Percentiles rank a stretch among this genome's conserved stretches.
Evolutionary conservation across 2,797 vertebrate species (phyloP).

Genomic region (Hippoglossus hippoglossus): DNA sequence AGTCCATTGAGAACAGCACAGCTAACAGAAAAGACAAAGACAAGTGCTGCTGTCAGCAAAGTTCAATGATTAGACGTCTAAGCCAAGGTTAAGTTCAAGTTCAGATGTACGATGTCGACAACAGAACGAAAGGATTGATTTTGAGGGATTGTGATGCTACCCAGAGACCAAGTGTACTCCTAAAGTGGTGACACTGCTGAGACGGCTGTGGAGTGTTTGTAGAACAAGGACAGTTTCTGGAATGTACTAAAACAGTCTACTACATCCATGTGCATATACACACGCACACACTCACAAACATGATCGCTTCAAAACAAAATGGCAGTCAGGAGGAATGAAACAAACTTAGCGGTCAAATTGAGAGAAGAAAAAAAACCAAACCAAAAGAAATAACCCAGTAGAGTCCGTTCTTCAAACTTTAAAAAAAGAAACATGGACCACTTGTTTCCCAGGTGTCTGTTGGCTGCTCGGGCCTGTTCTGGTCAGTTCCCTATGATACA

Average conservation of each 20-base stretch:
- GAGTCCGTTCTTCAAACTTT: slow-evolving; percentile 62
- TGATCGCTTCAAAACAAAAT: slow-evolving; percentile 51
- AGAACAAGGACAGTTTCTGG: slow-evolving; percentile 79
- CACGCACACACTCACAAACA: slow-evolving; percentile 44
- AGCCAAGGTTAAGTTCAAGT: slow-evolving; percentile 64
- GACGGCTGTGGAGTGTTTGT: slow-evolving; percentile 60
- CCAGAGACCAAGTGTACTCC: slow-evolving; percentile 55
- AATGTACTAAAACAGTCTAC: slow-evolving; percentile 86
- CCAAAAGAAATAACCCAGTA: too few species aligned
- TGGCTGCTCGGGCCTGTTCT: slow-evolving; percentile 62
- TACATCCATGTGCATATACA: slow-evolving; percentile 70
- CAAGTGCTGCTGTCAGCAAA: slow-evolving; percentile 63
- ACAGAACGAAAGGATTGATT: slow-evolving; percentile 48
- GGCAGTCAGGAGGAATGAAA: slow-evolving; percentile 57
- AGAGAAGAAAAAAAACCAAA: slow-evolving; percentile 32
- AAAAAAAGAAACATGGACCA: slow-evolving; percentile 43
- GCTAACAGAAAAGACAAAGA: slow-evolving; percentile 67
- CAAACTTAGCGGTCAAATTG: slow-evolving; percentile 26
- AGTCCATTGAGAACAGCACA: slow-evolving; percentile 69
- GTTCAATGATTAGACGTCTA: slow-evolving; percentile 62
- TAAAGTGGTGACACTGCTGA: slow-evolving; percentile 54
- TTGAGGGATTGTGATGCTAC: slow-evolving; percentile 54
- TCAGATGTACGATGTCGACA: slow-evolving; percentile 42
- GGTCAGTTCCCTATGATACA: slow-evolving; percentile 70
- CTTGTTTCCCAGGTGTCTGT: slow-evolving; percentile 54